Percentiles rank a stretch among this genome's conserved stretches.
Conservation (phyloP, 2,113 vertebrate genomes). For the Bombycilla garrulus region DNA sequence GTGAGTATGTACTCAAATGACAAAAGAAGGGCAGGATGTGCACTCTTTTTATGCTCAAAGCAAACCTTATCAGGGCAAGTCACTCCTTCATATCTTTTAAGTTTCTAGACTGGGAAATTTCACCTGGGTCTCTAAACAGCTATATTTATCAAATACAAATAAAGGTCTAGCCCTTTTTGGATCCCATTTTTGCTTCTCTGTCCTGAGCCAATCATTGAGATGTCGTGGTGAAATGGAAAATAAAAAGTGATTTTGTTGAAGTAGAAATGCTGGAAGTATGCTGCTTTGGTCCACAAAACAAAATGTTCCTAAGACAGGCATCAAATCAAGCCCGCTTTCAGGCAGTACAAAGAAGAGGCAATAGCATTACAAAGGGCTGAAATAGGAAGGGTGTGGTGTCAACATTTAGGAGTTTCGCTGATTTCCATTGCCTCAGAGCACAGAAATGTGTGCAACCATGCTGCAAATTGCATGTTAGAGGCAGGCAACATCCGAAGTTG, state of each 20-base stretch:
- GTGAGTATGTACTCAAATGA: background rate
- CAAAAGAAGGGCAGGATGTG: background rate
- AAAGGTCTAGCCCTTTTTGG: background rate
- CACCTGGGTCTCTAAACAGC: background rate
- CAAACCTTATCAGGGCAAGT: background rate
- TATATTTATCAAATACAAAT: background rate
- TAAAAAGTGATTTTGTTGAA: background rate
- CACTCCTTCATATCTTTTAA: background rate
- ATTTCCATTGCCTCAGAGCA: background rate
- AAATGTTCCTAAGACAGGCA: background rate
- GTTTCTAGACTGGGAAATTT: background rate
- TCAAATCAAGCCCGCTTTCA: background rate
- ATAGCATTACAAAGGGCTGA: background rate
- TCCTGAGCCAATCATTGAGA: background rate
- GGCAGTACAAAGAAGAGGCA: background rate
- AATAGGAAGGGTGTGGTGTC: background rate
- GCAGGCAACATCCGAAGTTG: background rate
- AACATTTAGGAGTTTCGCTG: background rate
- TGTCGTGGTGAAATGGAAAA: background rate
- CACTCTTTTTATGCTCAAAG: background rate
- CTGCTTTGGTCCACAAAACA: background rate
- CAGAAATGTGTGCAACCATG: accelerated
- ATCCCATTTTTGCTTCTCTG: background rate
- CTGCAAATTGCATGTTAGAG: background rate
- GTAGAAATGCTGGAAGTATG: background rate